phyloP scores from a whole-genome alignment of 2,113 vertebrate genomes.

The Syngnathus scovelli region DNA sequence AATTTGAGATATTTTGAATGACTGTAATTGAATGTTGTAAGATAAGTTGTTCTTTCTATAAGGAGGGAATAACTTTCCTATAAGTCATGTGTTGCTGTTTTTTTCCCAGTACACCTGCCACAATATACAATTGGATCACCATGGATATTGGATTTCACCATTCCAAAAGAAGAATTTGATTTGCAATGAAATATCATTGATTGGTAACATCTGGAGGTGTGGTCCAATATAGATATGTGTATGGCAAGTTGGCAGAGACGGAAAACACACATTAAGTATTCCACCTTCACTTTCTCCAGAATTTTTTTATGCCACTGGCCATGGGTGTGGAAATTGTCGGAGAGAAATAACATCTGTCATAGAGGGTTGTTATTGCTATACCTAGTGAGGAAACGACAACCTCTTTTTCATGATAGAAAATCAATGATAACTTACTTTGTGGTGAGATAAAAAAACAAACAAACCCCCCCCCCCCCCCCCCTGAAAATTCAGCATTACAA shows the following conservation, averaged over 20 bases:
- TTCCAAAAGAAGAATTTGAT: constrained; percentile 57
- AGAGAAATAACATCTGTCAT: constrained; percentile 43
- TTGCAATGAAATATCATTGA: constrained; percentile 61
- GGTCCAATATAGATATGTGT: constrained; percentile 49
- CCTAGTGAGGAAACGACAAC: constrained; percentile 25
- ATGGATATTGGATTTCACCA: constrained; percentile 53
- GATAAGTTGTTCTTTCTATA: constrained; percentile 24
- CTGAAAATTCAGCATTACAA: too few species aligned
- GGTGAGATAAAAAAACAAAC: too few species aligned
- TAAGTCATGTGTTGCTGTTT: constrained; percentile 25
- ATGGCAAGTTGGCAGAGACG: constrained; percentile 15
- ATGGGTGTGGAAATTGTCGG: constrained; percentile 44
- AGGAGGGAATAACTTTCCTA: constrained; percentile 10
- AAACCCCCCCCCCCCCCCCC: too few species aligned
- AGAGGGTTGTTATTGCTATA: constrained; percentile 7
- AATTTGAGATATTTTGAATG: constrained; percentile 34
- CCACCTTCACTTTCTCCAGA: constrained; percentile 40
- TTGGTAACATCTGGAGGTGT: constrained; percentile 54
- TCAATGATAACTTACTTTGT: neutral
- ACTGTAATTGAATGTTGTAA: constrained; percentile 15
- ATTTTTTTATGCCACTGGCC: constrained; percentile 50
- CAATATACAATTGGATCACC: constrained; percentile 52
- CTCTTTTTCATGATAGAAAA: constrained; percentile 7
- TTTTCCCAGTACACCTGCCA: constrained; percentile 27
- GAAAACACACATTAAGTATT: constrained; percentile 40